phyloP scores from a whole-genome alignment of 2,113 vertebrate species.

The Zeus faber region DNA sequence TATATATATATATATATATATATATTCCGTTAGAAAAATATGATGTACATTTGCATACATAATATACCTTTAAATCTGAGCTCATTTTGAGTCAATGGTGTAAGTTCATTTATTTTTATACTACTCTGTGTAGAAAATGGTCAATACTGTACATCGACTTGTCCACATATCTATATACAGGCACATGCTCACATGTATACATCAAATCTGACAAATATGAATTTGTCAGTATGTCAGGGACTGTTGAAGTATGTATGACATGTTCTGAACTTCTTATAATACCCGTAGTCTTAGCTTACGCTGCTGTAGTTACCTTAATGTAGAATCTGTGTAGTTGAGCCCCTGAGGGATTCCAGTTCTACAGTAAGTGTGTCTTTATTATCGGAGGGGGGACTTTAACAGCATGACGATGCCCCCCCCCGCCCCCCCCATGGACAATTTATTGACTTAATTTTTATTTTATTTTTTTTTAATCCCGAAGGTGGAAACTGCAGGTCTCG shows the following conservation, averaged over 20 bases:
- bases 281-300: conserved; percentile 63
- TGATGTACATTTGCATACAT: conserved; percentile 62
- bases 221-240: conserved; percentile 78
- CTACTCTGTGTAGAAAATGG: conserved; percentile 66
- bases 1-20: conserved; percentile 58
- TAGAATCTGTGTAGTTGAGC: conserved; percentile 61
- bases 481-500: no score
- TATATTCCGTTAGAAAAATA: conserved; percentile 43
- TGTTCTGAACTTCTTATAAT: conserved; percentile 66
- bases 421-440: conserved; percentile 20
- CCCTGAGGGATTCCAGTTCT: conserved; percentile 42
- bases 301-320: conserved; percentile 61
- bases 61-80: conserved; percentile 67
- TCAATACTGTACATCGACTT: conserved; percentile 31
- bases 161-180: conserved; percentile 56
- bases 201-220: conserved; percentile 64
- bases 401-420: conserved; percentile 47
- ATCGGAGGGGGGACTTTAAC: conserved; percentile 48
- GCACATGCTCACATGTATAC: conserved; percentile 55
- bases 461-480: conserved; percentile 31
- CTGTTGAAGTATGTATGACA: conserved; percentile 69
- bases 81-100: conserved; percentile 62
- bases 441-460: conserved; percentile 9
- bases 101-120: conserved; percentile 78
- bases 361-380: conserved; percentile 51